Percentiles rank a stretch among this genome's conserved stretches.
These are phyloP conservation scores for Cavia porcellus DNA, from an alignment of 2,113 vertebrate species.

Conservation along the genomic window DNA sequence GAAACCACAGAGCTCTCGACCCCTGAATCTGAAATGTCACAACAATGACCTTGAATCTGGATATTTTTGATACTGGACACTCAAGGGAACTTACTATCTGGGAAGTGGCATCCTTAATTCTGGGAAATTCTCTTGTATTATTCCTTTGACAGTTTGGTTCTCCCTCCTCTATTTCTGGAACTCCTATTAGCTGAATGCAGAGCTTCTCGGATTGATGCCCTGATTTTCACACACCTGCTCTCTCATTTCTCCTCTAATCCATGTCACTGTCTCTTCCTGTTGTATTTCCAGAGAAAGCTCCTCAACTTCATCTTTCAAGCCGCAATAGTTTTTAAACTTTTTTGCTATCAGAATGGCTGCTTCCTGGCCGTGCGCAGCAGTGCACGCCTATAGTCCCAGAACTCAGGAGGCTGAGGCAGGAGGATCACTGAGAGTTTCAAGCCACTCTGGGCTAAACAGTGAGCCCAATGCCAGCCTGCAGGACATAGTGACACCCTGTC, in stretches of 20 bases:
- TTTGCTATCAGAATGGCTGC: not conserved
- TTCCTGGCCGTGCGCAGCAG: not conserved
- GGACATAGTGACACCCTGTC: not conserved
- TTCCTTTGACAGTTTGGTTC: not conserved
- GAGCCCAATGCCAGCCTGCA: not conserved
- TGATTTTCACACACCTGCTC: not conserved
- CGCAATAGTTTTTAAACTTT: not conserved
- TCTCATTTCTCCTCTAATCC: not conserved
- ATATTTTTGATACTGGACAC: not conserved
- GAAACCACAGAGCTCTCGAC: not conserved
- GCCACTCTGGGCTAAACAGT: not conserved
- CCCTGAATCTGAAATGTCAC: not conserved
- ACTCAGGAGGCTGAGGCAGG: not conserved
- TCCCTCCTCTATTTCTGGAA: conserved; percentile 37
- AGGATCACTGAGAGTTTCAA: not conserved
- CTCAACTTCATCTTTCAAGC: conserved; percentile 33
- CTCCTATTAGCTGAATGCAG: not conserved
- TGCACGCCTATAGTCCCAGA: not conserved
- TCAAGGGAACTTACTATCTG: not conserved
- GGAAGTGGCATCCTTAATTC: not conserved
- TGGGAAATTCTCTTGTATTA: conserved; percentile 7
- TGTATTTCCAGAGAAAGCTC: not conserved
- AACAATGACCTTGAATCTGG: not conserved
- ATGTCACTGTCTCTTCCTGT: not conserved
- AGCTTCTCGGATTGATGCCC: not conserved